These are phyloP conservation scores for Candidula unifasciata DNA, from an alignment of 2,888 invertebrate species.

Conservation along the genomic window DNA sequence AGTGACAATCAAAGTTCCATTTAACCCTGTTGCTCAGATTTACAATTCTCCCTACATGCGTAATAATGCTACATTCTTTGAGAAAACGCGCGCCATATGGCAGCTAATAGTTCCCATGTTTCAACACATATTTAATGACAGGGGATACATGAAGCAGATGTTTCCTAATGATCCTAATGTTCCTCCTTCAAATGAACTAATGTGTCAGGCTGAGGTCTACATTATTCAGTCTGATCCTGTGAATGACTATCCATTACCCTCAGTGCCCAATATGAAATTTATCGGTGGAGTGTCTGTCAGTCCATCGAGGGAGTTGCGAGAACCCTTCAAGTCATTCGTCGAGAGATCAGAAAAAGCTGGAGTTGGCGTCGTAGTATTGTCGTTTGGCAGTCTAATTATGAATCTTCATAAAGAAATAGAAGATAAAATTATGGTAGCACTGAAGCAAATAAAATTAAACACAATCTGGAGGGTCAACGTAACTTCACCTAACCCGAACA, in stretches of 20 bases:
- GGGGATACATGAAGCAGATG: not conserved
- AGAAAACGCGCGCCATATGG: not conserved
- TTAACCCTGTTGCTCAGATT: no score
- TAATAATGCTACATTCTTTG: not conserved
- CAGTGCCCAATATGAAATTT: slow-evolving; percentile 43
- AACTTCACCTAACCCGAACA: slow-evolving; percentile 42
- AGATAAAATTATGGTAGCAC: no score
- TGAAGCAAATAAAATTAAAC: no score
- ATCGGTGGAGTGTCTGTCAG: slow-evolving; percentile 25
- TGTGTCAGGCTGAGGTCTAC: slow-evolving; percentile 32
- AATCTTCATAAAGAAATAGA: no score
- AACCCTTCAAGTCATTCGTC: no score
- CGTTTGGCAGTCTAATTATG: not conserved
- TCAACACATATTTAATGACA: not conserved
- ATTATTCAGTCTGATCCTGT: slow-evolving; percentile 40
- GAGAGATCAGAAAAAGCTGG: no score
- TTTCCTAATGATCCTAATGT: not conserved
- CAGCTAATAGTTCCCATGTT: not conserved
- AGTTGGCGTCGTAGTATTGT: not conserved
- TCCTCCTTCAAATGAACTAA: not conserved
- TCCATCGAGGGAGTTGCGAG: no score
- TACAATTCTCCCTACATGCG: not conserved
- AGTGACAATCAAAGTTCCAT: no score
- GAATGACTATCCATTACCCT: slow-evolving; percentile 29
- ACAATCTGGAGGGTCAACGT: not conserved